Percentiles rank a stretch among this genome's conserved stretches.
These are phyloP conservation scores for Lemur catta DNA, from an alignment of 2,797 vertebrate genomes.

Conservation along the genomic window DNA sequence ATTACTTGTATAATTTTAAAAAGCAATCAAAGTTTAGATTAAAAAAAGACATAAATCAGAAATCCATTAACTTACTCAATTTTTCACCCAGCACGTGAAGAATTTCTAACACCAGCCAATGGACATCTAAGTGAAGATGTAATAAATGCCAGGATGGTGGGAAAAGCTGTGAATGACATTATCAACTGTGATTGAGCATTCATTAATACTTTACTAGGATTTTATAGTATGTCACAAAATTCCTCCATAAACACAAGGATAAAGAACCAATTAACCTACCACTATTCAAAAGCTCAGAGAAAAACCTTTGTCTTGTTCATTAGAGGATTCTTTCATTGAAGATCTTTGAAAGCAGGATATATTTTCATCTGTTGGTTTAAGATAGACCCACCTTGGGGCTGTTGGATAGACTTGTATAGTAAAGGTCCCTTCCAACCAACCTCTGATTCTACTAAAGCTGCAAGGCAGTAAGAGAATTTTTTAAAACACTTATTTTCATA, in stretches of 20 bases:
- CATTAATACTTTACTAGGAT: not conserved
- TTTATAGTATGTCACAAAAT: not conserved
- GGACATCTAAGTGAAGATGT: constrained; percentile 95
- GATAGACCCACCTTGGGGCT: not conserved
- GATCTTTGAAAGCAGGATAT: constrained; percentile 30
- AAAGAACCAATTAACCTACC: constrained; percentile 20
- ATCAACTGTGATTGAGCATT: constrained; percentile 37
- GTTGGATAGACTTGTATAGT: not conserved
- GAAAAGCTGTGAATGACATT: constrained; percentile 87
- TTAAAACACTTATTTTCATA: not conserved
- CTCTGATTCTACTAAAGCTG: not conserved
- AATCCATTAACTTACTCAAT: constrained; percentile 86
- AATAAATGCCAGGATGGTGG: constrained; percentile 97
- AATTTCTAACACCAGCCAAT: constrained; percentile 94
- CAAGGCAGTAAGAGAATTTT: constrained; percentile 6
- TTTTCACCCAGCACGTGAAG: constrained; percentile 92
- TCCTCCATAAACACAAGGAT: not conserved
- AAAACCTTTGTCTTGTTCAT: constrained; percentile 7
- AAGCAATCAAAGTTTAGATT: constrained; percentile 2
- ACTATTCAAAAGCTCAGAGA: constrained; percentile 21
- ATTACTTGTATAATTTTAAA: not conserved
- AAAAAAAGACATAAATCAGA: not conserved
- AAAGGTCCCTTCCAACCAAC: not conserved
- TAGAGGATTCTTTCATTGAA: constrained; percentile 12
- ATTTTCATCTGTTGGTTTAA: constrained; percentile 31